These are phyloP conservation scores for Chelonus formosanus DNA, from an alignment of 2,888 invertebrate genomes.

Conservation along the genomic window DNA sequence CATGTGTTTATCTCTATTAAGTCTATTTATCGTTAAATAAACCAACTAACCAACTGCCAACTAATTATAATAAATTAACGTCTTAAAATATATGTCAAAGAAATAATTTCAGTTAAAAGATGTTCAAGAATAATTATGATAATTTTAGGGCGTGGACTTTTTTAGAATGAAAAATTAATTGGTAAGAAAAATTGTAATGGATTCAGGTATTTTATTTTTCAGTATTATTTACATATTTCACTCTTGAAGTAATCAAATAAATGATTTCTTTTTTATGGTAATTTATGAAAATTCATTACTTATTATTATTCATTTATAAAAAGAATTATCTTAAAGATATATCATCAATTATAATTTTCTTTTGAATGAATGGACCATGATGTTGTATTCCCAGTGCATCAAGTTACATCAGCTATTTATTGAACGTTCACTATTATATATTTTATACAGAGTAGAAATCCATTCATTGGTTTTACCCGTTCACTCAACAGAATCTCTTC, in stretches of 20 bases:
- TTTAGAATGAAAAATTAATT: not conserved
- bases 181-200: not conserved
- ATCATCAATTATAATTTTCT: not conserved
- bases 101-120: not conserved
- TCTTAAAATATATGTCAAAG: not conserved
- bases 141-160: conserved; percentile 17
- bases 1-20: not conserved
- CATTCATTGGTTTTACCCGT: conserved; percentile 56
- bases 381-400: conserved; percentile 62
- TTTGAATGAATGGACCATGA: conserved; percentile 51
- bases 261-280: too few relatives aligned
- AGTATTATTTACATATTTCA: too few relatives aligned
- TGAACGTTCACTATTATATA: conserved; percentile 49
- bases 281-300: conserved; percentile 3
- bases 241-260: too few relatives aligned
- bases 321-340: not conserved
- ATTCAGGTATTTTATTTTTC: too few relatives aligned
- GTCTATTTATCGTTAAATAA: conserved; percentile 11
- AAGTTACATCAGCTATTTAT: conserved; percentile 54
- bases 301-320: not conserved
- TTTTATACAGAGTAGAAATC: conserved; percentile 50
- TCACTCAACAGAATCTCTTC: conserved; percentile 32
- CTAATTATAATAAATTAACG: conserved; percentile 12
- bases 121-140: conserved; percentile 29
- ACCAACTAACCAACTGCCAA: conserved; percentile 9